Conservation (phyloP, 2,113 vertebrate genomes). For the Cyanocitta stelleri region DNA sequence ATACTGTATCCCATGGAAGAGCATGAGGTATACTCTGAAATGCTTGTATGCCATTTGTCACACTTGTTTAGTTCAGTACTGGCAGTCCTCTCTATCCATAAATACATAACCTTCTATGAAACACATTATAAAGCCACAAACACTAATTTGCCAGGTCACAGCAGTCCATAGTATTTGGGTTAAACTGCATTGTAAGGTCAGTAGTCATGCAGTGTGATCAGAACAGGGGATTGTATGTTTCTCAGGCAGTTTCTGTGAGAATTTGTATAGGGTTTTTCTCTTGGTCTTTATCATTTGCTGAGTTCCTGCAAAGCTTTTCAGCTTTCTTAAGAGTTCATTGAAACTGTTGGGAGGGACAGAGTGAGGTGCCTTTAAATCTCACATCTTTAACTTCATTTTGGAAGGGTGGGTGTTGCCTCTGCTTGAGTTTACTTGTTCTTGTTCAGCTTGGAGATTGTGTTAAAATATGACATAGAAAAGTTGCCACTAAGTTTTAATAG, state of each 20-base stretch:
- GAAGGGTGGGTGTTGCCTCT: not conserved
- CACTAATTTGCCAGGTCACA: not conserved
- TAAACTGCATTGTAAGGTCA: not conserved
- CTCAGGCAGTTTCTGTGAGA: not conserved
- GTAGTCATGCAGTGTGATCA: not conserved
- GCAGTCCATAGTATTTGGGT: not conserved
- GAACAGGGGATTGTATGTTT: not conserved
- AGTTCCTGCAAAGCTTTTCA: not conserved
- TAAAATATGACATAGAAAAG: not conserved
- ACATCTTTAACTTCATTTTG: not conserved
- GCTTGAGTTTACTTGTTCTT: not conserved
- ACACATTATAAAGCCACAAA: not conserved
- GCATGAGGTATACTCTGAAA: not conserved
- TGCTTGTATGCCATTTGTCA: not conserved
- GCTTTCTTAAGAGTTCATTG: not conserved
- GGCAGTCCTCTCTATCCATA: not conserved
- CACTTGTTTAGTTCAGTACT: not conserved
- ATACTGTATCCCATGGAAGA: not conserved
- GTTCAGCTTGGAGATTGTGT: not conserved
- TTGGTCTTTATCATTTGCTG: not conserved
- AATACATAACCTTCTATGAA: not conserved
- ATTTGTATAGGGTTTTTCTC: not conserved
- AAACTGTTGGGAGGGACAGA: not conserved
- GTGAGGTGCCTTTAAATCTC: not conserved
- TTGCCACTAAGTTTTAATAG: not conserved